Conservation (phyloP, 2,888 invertebrate species). For the Melinaea menophilus region DNA sequence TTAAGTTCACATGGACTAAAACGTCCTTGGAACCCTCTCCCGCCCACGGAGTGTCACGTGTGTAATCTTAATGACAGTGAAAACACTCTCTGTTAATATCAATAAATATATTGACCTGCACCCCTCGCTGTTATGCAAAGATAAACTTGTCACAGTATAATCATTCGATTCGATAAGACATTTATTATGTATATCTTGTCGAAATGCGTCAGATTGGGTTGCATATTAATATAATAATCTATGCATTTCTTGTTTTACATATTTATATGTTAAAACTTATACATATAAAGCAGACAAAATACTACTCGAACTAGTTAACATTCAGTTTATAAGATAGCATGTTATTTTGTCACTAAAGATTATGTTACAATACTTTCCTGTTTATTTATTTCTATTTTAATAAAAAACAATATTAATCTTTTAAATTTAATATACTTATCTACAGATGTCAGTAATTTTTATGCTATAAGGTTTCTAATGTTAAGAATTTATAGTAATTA, state of each 20-base stretch:
- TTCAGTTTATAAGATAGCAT: too few relatives aligned
- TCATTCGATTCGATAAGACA: too few relatives aligned
- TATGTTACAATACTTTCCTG: too few relatives aligned
- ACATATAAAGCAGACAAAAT: not conserved
- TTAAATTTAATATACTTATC: too few relatives aligned
- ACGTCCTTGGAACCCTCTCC: conserved; percentile 25
- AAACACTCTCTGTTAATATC: conserved; percentile 32
- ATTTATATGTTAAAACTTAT: conserved; percentile 2
- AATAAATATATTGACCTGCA: conserved; percentile 28
- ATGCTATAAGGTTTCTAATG: too few relatives aligned
- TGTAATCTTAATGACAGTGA: conserved; percentile 42
- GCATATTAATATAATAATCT: conserved; percentile 2
- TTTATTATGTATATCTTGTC: conserved; percentile 5
- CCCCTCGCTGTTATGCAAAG: not conserved
- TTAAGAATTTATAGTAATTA: too few relatives aligned
- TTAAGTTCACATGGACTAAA: conserved; percentile 19
- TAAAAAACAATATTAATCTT: too few relatives aligned
- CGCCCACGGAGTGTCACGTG: conserved; percentile 44
- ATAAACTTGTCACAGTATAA: not conserved
- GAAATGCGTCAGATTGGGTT: conserved; percentile 18
- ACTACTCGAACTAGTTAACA: too few relatives aligned
- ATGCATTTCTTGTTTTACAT: conserved; percentile 8
- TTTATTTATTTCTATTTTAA: too few relatives aligned
- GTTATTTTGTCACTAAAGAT: too few relatives aligned
- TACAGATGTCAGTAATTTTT: too few relatives aligned